A percentile compares a stretch with the other conserved stretches of the same genome.
phyloP scores from a whole-genome alignment of 2,113 vertebrate species.

The Campylorhamphus procurvoides region DNA sequence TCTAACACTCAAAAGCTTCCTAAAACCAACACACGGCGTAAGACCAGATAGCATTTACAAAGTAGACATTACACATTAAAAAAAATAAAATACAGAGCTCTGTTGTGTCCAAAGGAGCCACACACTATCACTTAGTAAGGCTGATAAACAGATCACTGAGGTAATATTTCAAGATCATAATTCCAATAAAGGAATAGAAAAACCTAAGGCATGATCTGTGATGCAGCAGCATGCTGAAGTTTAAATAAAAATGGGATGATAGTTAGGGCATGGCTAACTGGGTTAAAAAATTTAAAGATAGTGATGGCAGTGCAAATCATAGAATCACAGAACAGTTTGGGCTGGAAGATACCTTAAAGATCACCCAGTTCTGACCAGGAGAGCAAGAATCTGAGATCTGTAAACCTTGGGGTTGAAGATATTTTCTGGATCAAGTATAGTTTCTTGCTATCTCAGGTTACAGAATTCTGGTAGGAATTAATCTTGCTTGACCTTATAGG shows the following conservation, averaged over 20 bases:
- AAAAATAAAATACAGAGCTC: neutral
- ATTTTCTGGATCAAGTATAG: neutral
- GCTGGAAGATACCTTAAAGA: neutral
- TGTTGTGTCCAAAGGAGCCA: neutral
- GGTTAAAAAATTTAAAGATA: neutral
- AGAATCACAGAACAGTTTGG: neutral
- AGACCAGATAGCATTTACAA: neutral
- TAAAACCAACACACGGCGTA: neutral
- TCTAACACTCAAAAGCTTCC: neutral
- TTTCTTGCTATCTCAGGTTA: neutral
- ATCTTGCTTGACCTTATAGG: neutral
- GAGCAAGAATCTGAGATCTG: neutral
- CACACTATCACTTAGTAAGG: neutral
- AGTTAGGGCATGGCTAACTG: neutral
- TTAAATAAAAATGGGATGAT: neutral
- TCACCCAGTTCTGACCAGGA: neutral
- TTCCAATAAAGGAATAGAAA: neutral
- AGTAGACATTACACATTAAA: neutral
- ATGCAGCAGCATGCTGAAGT: neutral
- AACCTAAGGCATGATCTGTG: neutral
- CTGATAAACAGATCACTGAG: neutral
- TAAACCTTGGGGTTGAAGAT: neutral
- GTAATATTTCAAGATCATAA: neutral
- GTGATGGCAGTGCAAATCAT: neutral
- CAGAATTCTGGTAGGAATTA: neutral